Evolutionary conservation across 2,113 vertebrate species (phyloP), one percentile per base, ranked within the genome.

Genomic region (Sinocyclocheilus maitianheensis): DNA sequence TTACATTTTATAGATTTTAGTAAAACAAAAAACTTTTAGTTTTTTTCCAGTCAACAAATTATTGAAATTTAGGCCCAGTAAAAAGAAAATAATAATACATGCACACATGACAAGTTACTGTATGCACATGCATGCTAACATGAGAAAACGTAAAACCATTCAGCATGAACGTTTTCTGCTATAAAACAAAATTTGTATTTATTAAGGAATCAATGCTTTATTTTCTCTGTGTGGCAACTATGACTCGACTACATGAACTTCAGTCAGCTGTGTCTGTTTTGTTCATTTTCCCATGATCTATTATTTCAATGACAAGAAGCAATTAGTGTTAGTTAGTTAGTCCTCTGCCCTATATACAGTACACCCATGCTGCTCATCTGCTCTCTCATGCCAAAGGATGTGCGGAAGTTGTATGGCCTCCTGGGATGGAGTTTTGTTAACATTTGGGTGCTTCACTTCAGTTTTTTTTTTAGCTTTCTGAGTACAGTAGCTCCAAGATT

Each of bases 361-460:
- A 60, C 53, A 78, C 77, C 5, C 77, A 60, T 78, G 18, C 30
- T 40, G 30, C 53, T 78, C 77, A 78, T 40, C 53, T 60, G 0
- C 53, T 78, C 30, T 78, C 77, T 78, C 77, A 40, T 20, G 13
- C 30, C 3, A 77, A 78, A 53, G 46, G 76, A 53, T 63, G 30
- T 67, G 46, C 63, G 22, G 84, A 85, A 85, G 62, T 77, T 37
- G 37, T 40, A 55, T 58, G 48, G 34, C 20, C 84, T 80, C 65
- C 63, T 40, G 77, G 65, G 84, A 85, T 26, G 2, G 30, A 18
- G 8, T 18, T 43, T 69, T 85, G n/a, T 79, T 85, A 79, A 80
- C 77, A 85, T 71, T 60, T 72, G 7, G 62, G 63, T 24, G 22
- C 76, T 46, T 85, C 48, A 4, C 58, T 10, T 22, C 8, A 71